These are phyloP conservation scores for Excalfactoria chinensis DNA, from an alignment of 2,113 vertebrate genomes.

Conservation along the genomic window DNA sequence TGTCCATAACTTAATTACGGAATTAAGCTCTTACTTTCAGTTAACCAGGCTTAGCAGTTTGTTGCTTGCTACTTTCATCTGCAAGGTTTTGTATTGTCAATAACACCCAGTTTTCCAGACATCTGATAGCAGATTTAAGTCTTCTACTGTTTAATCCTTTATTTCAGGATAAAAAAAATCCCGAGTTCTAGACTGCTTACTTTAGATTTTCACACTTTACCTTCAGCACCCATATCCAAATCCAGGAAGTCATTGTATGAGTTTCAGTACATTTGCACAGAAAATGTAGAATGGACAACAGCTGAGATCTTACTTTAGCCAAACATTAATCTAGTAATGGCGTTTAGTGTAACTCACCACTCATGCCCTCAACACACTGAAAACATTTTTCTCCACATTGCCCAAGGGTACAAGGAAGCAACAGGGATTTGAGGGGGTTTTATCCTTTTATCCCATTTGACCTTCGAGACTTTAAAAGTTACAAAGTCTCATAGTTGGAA, in stretches of 20 bases:
- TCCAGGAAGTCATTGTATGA: not conserved
- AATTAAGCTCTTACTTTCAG: not conserved
- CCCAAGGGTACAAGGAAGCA: not conserved
- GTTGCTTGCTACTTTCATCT: not conserved
- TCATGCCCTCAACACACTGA: not conserved
- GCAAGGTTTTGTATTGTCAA: not conserved
- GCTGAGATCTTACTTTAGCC: not conserved
- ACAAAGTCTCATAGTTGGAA: not conserved
- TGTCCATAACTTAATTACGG: not conserved
- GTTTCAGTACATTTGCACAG: not conserved
- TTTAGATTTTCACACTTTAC: not conserved
- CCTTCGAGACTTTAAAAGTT: not conserved
- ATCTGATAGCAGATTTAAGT: not conserved
- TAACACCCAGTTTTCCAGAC: not conserved
- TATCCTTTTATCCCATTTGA: not conserved
- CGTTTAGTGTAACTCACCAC: not conserved
- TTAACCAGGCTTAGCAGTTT: not conserved
- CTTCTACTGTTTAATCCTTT: not conserved
- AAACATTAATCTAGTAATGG: not conserved
- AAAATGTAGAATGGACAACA: not conserved
- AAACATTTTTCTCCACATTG: not conserved
- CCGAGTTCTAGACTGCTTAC: not conserved
- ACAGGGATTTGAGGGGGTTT: not conserved
- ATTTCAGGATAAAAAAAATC: not conserved
- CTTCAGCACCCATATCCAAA: not conserved